Evolutionary conservation across 2,797 vertebrate species (phyloP).

Genomic region (Eleutherodactylus coqui): DNA sequence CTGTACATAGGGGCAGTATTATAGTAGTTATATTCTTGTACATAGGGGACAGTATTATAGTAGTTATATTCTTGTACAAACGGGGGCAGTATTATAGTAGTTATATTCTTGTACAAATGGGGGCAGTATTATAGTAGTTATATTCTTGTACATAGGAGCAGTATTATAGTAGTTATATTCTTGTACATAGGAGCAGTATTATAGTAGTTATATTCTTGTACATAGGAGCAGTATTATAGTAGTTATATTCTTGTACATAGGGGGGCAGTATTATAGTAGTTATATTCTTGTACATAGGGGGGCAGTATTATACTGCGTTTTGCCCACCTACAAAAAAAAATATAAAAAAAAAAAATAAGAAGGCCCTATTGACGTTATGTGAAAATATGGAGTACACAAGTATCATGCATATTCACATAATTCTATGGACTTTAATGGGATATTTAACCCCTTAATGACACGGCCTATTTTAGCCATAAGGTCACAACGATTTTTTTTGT

Average conservation of each 20-base stretch:
- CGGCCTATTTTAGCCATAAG: too few species aligned
- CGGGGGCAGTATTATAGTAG: background rate
- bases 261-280: background rate
- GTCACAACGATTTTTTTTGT: too few species aligned
- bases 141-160: background rate
- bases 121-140: background rate
- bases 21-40: conserved; percentile 1
- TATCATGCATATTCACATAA: too few species aligned
- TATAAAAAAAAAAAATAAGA: too few species aligned
- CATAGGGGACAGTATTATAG: background rate
- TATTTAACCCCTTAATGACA: too few species aligned
- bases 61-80: conserved; percentile 6
- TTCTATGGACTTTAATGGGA: too few species aligned
- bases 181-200: background rate
- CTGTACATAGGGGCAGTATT: background rate
- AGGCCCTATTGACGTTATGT: too few species aligned
- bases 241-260: background rate
- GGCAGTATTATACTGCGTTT: too few species aligned
- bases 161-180: conserved; percentile 4
- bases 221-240: conserved; percentile 1
- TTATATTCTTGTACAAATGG: background rate
- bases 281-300: conserved; percentile 1
- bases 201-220: conserved; percentile 1
- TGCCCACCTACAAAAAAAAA: too few species aligned
- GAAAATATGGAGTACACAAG: too few species aligned